Evolutionary conservation across 2,888 invertebrate genomes (phyloP).

Genomic region (Euplexia lucipara): DNA sequence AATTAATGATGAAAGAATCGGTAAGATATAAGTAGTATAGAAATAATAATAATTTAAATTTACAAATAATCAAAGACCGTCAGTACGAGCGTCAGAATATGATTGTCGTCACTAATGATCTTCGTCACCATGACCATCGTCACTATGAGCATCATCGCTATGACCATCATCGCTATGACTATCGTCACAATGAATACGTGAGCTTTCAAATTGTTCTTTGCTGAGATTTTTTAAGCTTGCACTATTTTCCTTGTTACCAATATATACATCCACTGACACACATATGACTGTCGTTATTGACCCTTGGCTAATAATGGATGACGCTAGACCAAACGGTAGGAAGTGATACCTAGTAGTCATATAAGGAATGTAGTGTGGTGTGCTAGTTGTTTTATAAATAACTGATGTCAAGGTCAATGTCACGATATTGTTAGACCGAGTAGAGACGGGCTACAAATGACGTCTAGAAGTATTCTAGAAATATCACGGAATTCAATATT

Average conservation of each 20-base stretch:
- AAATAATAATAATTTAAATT: too few relatives aligned
- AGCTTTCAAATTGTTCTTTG: background rate
- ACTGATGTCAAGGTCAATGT: constrained; percentile 31
- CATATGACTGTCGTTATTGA: background rate
- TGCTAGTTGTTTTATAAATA: constrained; percentile 1
- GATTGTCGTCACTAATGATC: too few relatives aligned
- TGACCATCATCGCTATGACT: background rate
- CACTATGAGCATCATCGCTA: too few relatives aligned
- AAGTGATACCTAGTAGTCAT: background rate
- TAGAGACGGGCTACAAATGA: background rate
- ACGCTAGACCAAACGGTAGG: constrained; percentile 3
- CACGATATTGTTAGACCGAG: constrained; percentile 1
- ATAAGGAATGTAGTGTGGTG: constrained; percentile 2
- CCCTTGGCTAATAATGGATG: background rate
- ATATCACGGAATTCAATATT: background rate
- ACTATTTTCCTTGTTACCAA: background rate
- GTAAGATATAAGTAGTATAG: too few relatives aligned
- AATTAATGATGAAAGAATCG: too few relatives aligned
- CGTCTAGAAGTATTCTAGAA: constrained; percentile 4
- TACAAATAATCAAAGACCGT: too few relatives aligned
- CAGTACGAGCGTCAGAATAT: too few relatives aligned
- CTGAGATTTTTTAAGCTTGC: background rate
- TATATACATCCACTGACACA: background rate
- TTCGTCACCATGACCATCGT: too few relatives aligned
- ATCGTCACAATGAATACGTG: background rate